Base-by-base conservation (phyloP, 1,140 invertebrate species). In the Ladona fulva region DNA sequence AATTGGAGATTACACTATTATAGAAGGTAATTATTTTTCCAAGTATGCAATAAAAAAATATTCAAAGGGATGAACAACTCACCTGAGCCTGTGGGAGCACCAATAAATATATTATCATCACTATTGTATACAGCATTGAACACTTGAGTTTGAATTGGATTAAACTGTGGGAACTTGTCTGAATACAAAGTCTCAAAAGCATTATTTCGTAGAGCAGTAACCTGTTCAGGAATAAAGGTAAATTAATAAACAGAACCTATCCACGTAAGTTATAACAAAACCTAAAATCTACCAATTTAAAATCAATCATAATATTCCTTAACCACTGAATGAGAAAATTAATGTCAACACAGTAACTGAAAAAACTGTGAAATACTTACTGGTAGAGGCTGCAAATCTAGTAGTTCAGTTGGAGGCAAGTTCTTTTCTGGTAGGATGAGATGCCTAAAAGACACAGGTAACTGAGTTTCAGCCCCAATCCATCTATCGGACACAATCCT, bases 141-240 rank as follows among this genome's bases (percentile, higher is more conserved):
- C 6, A 99, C 97, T 89, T 99, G 98, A 0, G 98, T 99, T 85
- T 99, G 98, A 80, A 99, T 99, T 0, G 98, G 96, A 87, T 99
- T 99, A 84, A 99, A 99, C 84, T 97, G 95, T 16, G 91, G 91
- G 82, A 99, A 97, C 79, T 92, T 92, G 8, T 95, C 90, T 6
- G 86, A 87, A 82, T 99, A 99, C 7, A 99, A 86, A 7, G 87
- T 85, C 84, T 99, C 97, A 84, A 93, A 99, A 74, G 91, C 89
- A 0, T 90, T 85, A 84, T 99, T 98, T 79, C 96, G 82, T 11
- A 95, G 82, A 11, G 94, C 94, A 0, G 93, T 93, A 42, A 93
- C 82, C 82, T 83, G 73, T 14, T 37, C 3, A 77, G 74, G 22
- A 81, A 75, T 24, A 78, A 79, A 52, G 24, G 16, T 7, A 77